Conservation (phyloP, 2,113 vertebrate species). For the Corvus moneduloides region DNA sequence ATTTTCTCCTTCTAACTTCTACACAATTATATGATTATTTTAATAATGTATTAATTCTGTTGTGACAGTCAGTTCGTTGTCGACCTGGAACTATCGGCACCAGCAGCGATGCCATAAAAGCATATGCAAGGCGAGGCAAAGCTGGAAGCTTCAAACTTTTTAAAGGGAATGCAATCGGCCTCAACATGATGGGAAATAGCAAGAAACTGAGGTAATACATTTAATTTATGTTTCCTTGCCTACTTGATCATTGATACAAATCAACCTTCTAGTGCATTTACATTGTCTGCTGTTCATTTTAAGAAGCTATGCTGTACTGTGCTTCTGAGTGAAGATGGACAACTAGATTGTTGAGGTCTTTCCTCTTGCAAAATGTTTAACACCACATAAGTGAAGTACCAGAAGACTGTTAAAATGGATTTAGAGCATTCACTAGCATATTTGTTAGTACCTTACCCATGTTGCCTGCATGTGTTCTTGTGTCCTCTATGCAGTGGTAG, state of each 20-base stretch:
- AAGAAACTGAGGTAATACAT: conserved; percentile 81
- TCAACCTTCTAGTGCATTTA: neutral
- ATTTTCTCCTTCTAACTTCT: neutral
- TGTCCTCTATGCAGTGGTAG: neutral
- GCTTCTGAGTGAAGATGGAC: neutral
- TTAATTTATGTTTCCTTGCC: neutral
- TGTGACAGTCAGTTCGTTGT: conserved; percentile 70
- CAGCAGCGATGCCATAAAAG: conserved; percentile 77
- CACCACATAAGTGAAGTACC: neutral
- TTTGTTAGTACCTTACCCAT: neutral
- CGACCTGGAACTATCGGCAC: conserved; percentile 73
- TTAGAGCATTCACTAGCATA: neutral
- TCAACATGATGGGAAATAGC: conserved; percentile 82
- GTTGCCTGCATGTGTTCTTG: neutral
- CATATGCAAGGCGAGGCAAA: conserved; percentile 79
- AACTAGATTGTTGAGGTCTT: neutral
- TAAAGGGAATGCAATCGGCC: conserved; percentile 77
- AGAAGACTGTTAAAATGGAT: neutral
- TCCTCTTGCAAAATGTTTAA: neutral
- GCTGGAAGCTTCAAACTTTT: conserved; percentile 69
- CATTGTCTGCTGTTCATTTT: neutral
- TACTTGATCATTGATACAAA: neutral
- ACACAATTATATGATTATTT: neutral
- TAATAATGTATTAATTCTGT: neutral
- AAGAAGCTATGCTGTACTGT: neutral